Evolutionary conservation across 2,888 invertebrate species (phyloP), one percentile per base, ranked within the genome.

Genomic region (Spisula subtruncata): DNA sequence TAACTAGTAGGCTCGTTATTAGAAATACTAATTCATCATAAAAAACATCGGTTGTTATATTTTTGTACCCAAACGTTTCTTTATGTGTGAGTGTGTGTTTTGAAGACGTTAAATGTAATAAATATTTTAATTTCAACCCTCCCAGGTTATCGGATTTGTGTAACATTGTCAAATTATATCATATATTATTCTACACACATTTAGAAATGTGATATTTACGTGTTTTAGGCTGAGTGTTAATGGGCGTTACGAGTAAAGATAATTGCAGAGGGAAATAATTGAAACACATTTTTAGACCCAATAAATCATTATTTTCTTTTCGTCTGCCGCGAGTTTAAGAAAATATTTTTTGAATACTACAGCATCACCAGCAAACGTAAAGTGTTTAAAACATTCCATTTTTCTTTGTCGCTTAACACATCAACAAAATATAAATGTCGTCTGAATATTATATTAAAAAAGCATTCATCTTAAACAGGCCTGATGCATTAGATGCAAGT

Each of bases 281-380:
- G 75, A 75, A 75, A 32, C 75, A 32, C 75, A 75, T 75, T 75
- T 32, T 75, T 75, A 18, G 14, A 32, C 35, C 14, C 35, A 16
- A 75, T 75, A 75, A 75, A 75, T 75, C 75, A 75, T 75, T 25
- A 35, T 35, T 75, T 75, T 32, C 71, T 32, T 75, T 75, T 75
- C 35, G 75, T 75, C 32, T 32, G 75, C 35, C n/a, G n/a, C n/a
- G n/a, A n/a, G n/a, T 35, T 75, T 35, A 75, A 75, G 35, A 75
- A 35, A 75, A n/a, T 75, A 35, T 35, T 41, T 5, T 41, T 41
- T 41, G 35, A 75, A 75, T 75, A 35, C 75, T 35, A 35, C 35
- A 75, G 35, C 29, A 35, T 75, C 75, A 75, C 25, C 35, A 75
- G 32, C 75, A 75, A 32, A 35, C 32, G 16, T 75, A 25, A 10